Evolutionary conservation across 1,140 invertebrate genomes (phyloP).

Genomic region (Zeugodacus cucurbitae): DNA sequence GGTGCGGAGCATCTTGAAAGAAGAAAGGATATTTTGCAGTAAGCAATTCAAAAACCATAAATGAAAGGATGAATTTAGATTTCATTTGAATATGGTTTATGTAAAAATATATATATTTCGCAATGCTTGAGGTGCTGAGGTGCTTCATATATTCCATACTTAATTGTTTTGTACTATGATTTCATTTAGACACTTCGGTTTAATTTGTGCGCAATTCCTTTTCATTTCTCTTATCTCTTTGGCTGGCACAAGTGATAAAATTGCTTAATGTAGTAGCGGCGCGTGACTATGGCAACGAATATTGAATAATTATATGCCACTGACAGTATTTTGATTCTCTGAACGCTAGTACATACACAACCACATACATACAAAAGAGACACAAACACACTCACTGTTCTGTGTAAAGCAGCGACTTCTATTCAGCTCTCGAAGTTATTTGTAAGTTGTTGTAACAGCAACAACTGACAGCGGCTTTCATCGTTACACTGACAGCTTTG

Average conservation of each 20-base stretch:
- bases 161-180: neutral
- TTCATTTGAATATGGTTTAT: no score
- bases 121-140: no score
- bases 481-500: constrained; percentile 23
- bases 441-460: neutral
- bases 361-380: neutral
- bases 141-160: no score
- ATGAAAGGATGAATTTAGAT: no score
- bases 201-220: neutral
- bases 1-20: neutral
- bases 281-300: neutral
- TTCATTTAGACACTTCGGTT: neutral
- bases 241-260: neutral
- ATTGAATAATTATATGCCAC: constrained; percentile 27
- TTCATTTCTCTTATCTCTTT: neutral
- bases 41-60: no score
- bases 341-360: neutral
- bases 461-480: neutral
- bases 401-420: neutral
- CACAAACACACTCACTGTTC: no score
- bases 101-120: no score
- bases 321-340: neutral
- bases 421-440: neutral
- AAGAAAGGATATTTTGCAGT: no score
- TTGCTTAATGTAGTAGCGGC: neutral